Base-by-base conservation (phyloP, 2,797 vertebrate genomes). In the Heterohyrax brucei region DNA sequence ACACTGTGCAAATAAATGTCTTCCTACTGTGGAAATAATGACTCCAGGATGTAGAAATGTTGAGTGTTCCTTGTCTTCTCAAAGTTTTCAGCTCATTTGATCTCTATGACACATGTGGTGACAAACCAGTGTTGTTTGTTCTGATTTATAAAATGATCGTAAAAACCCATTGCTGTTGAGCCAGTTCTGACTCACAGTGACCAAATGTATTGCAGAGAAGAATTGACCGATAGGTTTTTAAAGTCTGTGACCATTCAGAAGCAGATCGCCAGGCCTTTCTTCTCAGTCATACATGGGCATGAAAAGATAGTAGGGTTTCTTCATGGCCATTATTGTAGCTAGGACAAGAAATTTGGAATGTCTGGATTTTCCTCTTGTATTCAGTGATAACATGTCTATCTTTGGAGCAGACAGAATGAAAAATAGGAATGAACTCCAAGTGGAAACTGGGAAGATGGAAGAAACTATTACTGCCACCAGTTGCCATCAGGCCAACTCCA, bases 1-100 rank as follows among this genome's bases (percentile, higher is more conserved):
- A 19, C 39, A 9, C 12, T 95, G 90, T 53, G 61, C 95, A 96
- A 96, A 80, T 91, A 91, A 78, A 82, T 87, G 30, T 96, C 80
- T 91, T 92, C 39, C 46, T 28, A 8, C 79, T 73, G 56, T 95
- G 95, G 78, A 87, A 88, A 68, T 96, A 87, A 91, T 91, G 84
- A 78, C 80, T 95, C 62, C 13, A 28, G 14, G 26, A 68, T 87
- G 19, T 87, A 66, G 28, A 84, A 79, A 48, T 66, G 91, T 61
- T 72, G 22, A 70, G 30, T 84, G 19, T 21, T 84, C 75, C 33
- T 50, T 89, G 50, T 85, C 79, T 93, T 87, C 39, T 39, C 3
- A 48, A 22, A 72, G 39, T 78, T 82, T 89, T 87, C 26, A 84
- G 39, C 59, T 93, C 48, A 70, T 83, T 95, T 82, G 61, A 39